Conservation (phyloP, 2,113 vertebrate genomes). For the Halcyon malimbica region DNA sequence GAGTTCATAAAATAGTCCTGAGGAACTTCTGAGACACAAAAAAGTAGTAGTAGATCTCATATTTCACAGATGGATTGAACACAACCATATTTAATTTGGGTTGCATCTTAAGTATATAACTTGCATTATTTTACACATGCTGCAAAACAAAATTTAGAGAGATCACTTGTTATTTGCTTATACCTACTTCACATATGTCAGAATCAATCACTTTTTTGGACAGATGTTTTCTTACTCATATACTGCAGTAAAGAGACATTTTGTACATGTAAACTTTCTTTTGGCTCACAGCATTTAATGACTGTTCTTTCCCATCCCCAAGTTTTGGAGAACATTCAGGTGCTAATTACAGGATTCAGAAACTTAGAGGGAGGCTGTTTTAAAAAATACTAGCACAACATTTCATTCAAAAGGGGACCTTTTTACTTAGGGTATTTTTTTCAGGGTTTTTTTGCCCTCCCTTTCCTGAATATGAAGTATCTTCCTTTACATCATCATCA, state of each 20-base stretch:
- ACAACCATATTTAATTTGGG: background rate
- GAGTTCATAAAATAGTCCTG: conserved; percentile 35
- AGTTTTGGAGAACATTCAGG: background rate
- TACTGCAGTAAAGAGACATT: background rate
- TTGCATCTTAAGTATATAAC: background rate
- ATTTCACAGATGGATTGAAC: conserved; percentile 25
- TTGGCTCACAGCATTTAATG: background rate
- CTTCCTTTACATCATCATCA: background rate
- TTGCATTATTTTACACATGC: background rate
- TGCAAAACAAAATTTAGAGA: conserved; percentile 20
- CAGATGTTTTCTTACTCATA: background rate
- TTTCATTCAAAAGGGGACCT: background rate
- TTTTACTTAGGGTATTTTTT: background rate
- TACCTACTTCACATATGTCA: conserved; percentile 12
- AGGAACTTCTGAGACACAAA: background rate
- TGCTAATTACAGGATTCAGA: background rate
- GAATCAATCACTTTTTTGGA: conserved; percentile 3
- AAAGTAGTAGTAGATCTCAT: background rate
- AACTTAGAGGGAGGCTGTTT: background rate
- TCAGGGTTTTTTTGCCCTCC: background rate
- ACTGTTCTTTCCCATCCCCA: background rate
- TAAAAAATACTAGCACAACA: background rate
- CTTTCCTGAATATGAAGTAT: background rate
- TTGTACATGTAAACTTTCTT: background rate
- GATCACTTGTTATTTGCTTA: conserved; percentile 37